phyloP scores from a whole-genome alignment of 2,888 invertebrate genomes.

The Slavum lentiscoides region DNA sequence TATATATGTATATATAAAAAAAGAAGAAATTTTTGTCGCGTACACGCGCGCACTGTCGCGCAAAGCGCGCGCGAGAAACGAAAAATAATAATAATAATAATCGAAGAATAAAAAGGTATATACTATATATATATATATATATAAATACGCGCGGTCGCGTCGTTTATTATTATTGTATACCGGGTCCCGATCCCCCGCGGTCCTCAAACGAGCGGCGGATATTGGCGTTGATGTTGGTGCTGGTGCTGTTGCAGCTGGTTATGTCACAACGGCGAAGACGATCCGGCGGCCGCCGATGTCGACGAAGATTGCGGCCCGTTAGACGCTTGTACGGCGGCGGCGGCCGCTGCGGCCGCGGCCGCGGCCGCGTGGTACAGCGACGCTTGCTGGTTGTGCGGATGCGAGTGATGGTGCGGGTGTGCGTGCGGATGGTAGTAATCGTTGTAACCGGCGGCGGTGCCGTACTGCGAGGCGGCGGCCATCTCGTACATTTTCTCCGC shows the following conservation, averaged over 20 bases:
- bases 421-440: conserved; percentile 66
- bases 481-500: conserved; percentile 57
- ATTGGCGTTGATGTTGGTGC: conserved; percentile 37
- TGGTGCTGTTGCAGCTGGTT: conserved; percentile 15
- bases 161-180: background rate
- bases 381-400: conserved; percentile 83
- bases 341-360: conserved; percentile 64
- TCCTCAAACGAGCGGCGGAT: conserved; percentile 33
- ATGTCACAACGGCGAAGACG: conserved; percentile 47
- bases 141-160: too few relatives aligned
- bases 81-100: background rate
- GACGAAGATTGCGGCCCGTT: conserved; percentile 58
- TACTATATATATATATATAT: too few relatives aligned
- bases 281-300: conserved; percentile 22
- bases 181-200: background rate
- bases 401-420: conserved; percentile 77
- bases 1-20: conserved; percentile 3
- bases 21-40: conserved; percentile 3
- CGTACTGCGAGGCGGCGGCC: conserved; percentile 51
- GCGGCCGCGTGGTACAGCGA: conserved; percentile 70
- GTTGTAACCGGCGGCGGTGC: conserved; percentile 34
- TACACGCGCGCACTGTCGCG: background rate
- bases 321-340: conserved; percentile 55
- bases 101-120: background rate
- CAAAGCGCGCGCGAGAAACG: background rate